Base-by-base conservation (phyloP, 1,140 invertebrate species). In the Drosophila takahashii region DNA sequence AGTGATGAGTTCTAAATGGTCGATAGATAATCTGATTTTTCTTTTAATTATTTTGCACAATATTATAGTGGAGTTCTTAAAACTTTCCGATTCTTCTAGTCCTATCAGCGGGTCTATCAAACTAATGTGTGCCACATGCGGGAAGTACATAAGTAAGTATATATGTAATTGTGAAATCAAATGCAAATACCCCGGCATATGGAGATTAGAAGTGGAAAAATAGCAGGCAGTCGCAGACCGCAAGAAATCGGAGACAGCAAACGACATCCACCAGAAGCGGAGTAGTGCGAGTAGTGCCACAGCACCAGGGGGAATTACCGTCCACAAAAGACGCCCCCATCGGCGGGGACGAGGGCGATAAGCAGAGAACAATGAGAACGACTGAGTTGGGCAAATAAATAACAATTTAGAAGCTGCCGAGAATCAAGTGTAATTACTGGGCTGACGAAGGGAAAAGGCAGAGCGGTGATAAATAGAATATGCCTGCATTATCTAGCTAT, bases 391-490 rank as follows among this genome's bases (percentile, higher is more conserved):
- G 41, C 44, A 77, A 69, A 67, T 36, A 53, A 44, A 76, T 65
- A 81, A 65, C 48, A 53, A 75, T 62, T 76, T 52, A 79, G 44
- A 41, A 26, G 52, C 18, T 50, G 37, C 42, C 73, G 53, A 59
- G 56, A 78, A 61, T 67, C 44, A 65, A 58, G 74, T 77, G 62
- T 61, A 77, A 74, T 81, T 65, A 78, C 32, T 29, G 39, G 29
- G 34, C 70, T 54, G 16, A 22, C 18, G 32, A 11, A 27, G 10
- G 22, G 18, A 27, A 10, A 29, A 29, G 5, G 34, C n/a, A 32
- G 8, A 52, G 13, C 65, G 51, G 48, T 41, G 59, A 48, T 51
- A 47, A 75, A 79, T 75, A 60, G 45, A 51, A 75, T 70, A 60
- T 9, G 41, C 15, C 41, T 42, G 41, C 39, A 42, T 42, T 67